Conservation (phyloP, 2,113 vertebrate species). For the Charadrius vociferus region DNA sequence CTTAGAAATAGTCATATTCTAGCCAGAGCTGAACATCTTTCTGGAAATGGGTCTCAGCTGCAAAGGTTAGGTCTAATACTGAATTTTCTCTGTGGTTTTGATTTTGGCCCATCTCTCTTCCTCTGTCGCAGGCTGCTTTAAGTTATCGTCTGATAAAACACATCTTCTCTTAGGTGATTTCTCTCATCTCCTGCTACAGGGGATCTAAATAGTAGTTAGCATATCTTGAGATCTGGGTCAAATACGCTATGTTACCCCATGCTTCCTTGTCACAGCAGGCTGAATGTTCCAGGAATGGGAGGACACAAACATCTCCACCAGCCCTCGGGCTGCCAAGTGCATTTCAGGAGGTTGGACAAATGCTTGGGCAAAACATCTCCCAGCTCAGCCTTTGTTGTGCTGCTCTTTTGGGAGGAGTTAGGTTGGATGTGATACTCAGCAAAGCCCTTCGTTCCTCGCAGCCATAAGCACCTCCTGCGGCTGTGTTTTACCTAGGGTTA, state of each 20-base stretch:
- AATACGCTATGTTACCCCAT: background rate
- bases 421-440: background rate
- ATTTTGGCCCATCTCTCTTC: background rate
- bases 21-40: slow-evolving; percentile 44
- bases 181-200: background rate
- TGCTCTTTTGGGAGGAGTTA: background rate
- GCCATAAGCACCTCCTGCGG: background rate
- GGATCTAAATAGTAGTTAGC: background rate
- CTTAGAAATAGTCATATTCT: background rate
- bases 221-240: background rate
- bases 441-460: background rate
- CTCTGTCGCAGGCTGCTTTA: background rate
- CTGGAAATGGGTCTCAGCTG: slow-evolving; percentile 63
- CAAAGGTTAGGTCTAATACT: background rate
- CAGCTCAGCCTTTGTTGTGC: background rate
- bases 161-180: background rate
- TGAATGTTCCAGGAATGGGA: background rate
- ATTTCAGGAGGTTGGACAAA: background rate
- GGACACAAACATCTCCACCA: background rate
- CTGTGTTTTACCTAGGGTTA: background rate
- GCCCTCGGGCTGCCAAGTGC: background rate
- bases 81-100: background rate
- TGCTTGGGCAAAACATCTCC: background rate
- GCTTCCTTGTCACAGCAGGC: background rate
- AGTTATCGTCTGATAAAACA: background rate